A percentile compares a stretch with the other conserved stretches of the same genome.
Evolutionary conservation across 1,140 invertebrate genomes (phyloP).

Genomic region (Drosophila nebulosa): DNA sequence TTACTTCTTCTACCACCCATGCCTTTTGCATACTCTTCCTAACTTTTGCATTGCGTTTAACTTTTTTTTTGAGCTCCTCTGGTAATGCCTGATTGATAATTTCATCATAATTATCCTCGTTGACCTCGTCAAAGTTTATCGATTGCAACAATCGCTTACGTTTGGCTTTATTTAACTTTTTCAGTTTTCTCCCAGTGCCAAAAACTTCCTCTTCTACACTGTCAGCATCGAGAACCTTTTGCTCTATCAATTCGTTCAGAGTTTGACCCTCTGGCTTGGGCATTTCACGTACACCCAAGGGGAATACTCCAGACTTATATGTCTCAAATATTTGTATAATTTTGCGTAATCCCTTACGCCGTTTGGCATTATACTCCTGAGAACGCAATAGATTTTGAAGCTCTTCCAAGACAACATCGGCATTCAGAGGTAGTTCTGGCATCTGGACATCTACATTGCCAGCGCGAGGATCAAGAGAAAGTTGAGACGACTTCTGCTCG

Average conservation of each 20-base stretch:
- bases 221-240: constrained; percentile 64
- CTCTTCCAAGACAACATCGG: constrained; percentile 61
- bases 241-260: constrained; percentile 58
- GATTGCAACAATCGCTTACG: constrained; percentile 67
- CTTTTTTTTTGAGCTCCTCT: constrained; percentile 55
- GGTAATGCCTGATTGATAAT: constrained; percentile 57
- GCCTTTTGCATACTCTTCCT: constrained; percentile 50
- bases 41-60: constrained; percentile 50
- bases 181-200: constrained; percentile 58
- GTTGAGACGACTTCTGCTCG: constrained; percentile 31
- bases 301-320: constrained; percentile 84
- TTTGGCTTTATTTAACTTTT: constrained; percentile 74
- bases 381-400: constrained; percentile 59
- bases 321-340: constrained; percentile 74
- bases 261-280: constrained; percentile 50
- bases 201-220: constrained; percentile 68
- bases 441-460: constrained; percentile 88
- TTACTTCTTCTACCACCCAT: constrained; percentile 69
- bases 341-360: constrained; percentile 64
- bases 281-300: constrained; percentile 84
- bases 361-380: constrained; percentile 62
- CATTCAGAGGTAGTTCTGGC: constrained; percentile 85
- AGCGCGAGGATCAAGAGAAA: constrained; percentile 87
- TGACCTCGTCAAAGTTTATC: constrained; percentile 68
- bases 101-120: constrained; percentile 70